Percentiles rank a stretch among this genome's conserved stretches.
Evolutionary conservation across 2,113 vertebrate species (phyloP).

Genomic region (Zosterops japonicus): DNA sequence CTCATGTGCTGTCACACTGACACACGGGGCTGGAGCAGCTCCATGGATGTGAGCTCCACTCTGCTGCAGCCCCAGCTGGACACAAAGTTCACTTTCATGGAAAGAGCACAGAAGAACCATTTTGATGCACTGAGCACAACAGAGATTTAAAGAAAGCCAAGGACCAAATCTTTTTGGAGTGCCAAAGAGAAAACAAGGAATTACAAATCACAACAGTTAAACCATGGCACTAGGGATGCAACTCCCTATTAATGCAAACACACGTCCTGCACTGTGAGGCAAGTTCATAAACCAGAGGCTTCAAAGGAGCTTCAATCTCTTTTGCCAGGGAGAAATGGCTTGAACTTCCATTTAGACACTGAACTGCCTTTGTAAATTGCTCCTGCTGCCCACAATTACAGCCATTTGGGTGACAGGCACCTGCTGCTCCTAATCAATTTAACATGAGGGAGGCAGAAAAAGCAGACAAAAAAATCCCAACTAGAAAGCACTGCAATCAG

Average conservation of each 20-base stretch:
- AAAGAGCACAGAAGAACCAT: background rate
- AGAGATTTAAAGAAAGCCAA: background rate
- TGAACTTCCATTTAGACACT: background rate
- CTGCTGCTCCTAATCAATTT: background rate
- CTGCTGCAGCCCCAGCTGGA: background rate
- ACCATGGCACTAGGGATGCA: background rate
- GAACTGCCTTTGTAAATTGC: background rate
- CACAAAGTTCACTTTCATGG: background rate
- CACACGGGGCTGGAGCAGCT: background rate
- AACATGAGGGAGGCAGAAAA: background rate
- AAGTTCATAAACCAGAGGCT: background rate
- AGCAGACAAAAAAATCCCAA: background rate
- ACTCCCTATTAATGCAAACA: background rate
- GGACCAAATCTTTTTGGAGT: background rate
- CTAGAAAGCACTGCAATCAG: background rate
- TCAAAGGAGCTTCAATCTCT: background rate
- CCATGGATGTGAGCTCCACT: accelerated
- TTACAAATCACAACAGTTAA: background rate
- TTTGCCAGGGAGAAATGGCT: background rate
- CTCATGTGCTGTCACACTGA: background rate
- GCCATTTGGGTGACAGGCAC: background rate
- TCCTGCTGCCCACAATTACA: background rate
- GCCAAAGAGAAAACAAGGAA: background rate
- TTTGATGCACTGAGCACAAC: background rate
- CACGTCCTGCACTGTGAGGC: background rate